phyloP scores from a whole-genome alignment of 1,140 invertebrate species.

The Chymomyza costata region DNA sequence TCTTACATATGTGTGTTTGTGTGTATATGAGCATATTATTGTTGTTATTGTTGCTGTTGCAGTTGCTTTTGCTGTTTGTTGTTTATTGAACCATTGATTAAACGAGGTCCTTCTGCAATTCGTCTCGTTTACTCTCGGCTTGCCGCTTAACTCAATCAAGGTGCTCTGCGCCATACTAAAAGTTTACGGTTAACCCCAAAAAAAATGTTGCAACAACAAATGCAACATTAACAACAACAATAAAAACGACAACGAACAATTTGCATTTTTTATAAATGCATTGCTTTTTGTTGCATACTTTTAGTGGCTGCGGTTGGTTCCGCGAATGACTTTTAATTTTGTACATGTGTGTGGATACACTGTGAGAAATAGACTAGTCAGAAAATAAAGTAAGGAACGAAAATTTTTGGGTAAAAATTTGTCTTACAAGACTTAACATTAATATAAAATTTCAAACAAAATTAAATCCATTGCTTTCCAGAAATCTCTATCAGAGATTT shows the following conservation, averaged over 20 bases:
- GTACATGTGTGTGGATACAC: too few relatives aligned
- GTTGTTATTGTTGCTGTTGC: slow-evolving; percentile 22
- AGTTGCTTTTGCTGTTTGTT: slow-evolving; percentile 33
- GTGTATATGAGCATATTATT: slow-evolving; percentile 23
- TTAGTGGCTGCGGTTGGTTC: background rate
- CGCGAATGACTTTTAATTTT: too few relatives aligned
- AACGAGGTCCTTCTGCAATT: slow-evolving; percentile 61
- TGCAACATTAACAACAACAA: too few relatives aligned
- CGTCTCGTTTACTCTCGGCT: slow-evolving; percentile 19
- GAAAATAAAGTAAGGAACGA: too few relatives aligned
- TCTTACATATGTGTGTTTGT: too few relatives aligned
- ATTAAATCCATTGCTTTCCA: too few relatives aligned
- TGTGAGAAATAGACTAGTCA: too few relatives aligned
- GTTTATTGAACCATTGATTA: slow-evolving; percentile 67
- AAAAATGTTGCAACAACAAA: too few relatives aligned
- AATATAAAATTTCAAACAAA: too few relatives aligned
- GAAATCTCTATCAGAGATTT: too few relatives aligned
- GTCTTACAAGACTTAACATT: too few relatives aligned
- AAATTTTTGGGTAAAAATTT: too few relatives aligned
- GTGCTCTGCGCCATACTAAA: slow-evolving; percentile 23
- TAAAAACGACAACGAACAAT: slow-evolving; percentile 18
- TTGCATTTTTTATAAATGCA: slow-evolving; percentile 52
- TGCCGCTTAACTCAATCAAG: slow-evolving; percentile 43
- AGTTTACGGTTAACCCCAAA: slow-evolving; percentile 27
- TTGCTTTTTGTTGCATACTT: slow-evolving; percentile 13